phyloP scores from a whole-genome alignment of 2,113 vertebrate species.

The Sebastes fasciatus region DNA sequence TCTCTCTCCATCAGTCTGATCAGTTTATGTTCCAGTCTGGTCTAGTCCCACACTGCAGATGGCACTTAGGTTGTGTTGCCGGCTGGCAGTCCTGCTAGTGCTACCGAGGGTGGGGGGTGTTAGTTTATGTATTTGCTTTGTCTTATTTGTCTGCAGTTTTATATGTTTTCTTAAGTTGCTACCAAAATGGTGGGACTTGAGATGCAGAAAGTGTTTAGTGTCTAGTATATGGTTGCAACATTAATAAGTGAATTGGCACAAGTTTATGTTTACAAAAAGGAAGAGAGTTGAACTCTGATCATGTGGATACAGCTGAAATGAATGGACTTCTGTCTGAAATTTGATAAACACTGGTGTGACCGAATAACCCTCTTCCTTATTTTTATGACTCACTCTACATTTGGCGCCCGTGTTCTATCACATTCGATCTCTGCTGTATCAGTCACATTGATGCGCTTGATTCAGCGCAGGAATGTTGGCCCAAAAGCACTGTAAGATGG shows the following conservation, averaged over 20 bases:
- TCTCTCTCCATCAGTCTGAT: constrained; percentile 21
- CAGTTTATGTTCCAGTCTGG: not conserved
- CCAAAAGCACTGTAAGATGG: constrained; percentile 17
- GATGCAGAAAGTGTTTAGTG: not conserved
- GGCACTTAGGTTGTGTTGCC: not conserved
- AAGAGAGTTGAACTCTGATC: not conserved
- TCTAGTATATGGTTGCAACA: not conserved
- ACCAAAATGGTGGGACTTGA: not conserved
- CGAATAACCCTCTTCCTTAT: not conserved
- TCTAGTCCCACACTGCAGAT: constrained; percentile 5
- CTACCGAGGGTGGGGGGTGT: constrained; percentile 10
- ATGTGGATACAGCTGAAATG: not conserved
- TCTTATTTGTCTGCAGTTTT: not conserved
- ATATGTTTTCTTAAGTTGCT: not conserved
- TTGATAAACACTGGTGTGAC: not conserved
- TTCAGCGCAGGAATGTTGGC: constrained; percentile 45
- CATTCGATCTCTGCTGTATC: constrained; percentile 9
- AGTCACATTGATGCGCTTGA: constrained; percentile 33
- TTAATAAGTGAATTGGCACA: constrained; percentile 2
- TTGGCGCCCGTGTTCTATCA: not conserved
- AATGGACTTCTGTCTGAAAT: constrained; percentile 24
- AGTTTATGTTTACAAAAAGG: not conserved
- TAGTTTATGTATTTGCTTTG: constrained; percentile 4
- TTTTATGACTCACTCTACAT: constrained; percentile 25
- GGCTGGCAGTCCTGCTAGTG: not conserved